These are phyloP conservation scores for Lysandra coridon DNA, from an alignment of 2,888 invertebrate species.

Conservation along the genomic window DNA sequence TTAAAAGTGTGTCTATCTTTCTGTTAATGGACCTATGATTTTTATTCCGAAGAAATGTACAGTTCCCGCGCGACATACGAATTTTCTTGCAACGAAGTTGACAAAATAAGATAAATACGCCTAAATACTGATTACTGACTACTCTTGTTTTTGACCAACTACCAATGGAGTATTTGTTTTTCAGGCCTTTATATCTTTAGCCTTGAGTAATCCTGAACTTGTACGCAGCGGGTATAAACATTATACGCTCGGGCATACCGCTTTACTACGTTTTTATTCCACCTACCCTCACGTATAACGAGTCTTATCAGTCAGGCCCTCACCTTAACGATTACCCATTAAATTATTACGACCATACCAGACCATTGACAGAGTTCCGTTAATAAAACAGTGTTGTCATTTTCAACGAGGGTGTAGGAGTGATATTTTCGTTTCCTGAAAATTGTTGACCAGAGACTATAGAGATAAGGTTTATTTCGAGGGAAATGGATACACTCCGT, in stretches of 20 bases:
- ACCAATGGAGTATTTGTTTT: not conserved
- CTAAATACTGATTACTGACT: too few species aligned
- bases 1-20: too few species aligned
- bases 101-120: too few species aligned
- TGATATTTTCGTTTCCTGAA: constrained; percentile 7
- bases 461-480: not conserved
- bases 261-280: not conserved
- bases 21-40: too few species aligned
- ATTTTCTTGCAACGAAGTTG: too few species aligned
- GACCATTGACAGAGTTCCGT: constrained; percentile 16
- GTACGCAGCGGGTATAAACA: not conserved
- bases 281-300: not conserved
- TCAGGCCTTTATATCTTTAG: not conserved
- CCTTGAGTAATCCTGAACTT: not conserved
- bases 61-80: too few species aligned
- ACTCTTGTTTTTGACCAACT: too few species aligned
- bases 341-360: constrained; percentile 29
- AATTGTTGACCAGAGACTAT: not conserved
- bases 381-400: constrained; percentile 14
- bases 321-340: constrained; percentile 23
- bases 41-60: too few species aligned
- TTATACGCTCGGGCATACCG: constrained; percentile 1
- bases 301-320: constrained; percentile 17
- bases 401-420: not conserved
- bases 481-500: not conserved